Conservation (phyloP, 2,888 invertebrate genomes). For the Drosophila emarginata region DNA sequence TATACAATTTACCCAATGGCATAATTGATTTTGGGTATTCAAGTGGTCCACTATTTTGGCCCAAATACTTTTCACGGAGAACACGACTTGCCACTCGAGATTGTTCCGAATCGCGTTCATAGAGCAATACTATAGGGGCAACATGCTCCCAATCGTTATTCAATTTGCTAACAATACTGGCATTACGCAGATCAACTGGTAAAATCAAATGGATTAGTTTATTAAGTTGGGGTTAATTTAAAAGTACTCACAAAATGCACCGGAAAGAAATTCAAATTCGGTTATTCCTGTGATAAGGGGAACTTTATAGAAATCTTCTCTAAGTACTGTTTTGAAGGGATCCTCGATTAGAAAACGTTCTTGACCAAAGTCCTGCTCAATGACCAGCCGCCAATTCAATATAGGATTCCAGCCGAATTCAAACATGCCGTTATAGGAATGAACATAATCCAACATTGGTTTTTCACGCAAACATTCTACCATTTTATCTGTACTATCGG, state of each 20-base stretch:
- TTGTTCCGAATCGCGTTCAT: slow-evolving; percentile 77
- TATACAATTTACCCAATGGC: slow-evolving; percentile 82
- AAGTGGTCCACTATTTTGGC: slow-evolving; percentile 38
- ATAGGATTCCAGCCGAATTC: slow-evolving; percentile 76
- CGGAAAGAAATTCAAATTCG: slow-evolving; percentile 86
- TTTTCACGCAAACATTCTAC: slow-evolving; percentile 84
- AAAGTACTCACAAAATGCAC: slow-evolving; percentile 82
- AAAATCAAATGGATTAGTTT: neutral
- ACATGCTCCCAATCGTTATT: slow-evolving; percentile 71
- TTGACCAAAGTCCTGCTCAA: slow-evolving; percentile 86
- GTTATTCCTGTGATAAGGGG: slow-evolving; percentile 87
- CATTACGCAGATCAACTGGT: slow-evolving; percentile 83
- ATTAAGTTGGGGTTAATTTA: rapidly evolving
- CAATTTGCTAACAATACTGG: slow-evolving; percentile 78
- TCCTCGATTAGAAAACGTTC: slow-evolving; percentile 86
- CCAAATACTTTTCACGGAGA: slow-evolving; percentile 66
- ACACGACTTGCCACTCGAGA: slow-evolving; percentile 71
- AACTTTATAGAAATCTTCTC: slow-evolving; percentile 85
- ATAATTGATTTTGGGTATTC: slow-evolving; percentile 57
- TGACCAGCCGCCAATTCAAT: slow-evolving; percentile 85
- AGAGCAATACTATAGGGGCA: slow-evolving; percentile 80
- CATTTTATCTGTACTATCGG: slow-evolving; percentile 83
- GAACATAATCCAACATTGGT: slow-evolving; percentile 71
- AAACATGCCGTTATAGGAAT: slow-evolving; percentile 73
- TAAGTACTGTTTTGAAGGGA: slow-evolving; percentile 84